Percentiles rank a stretch among this genome's conserved stretches.
Conservation (phyloP, 2,888 invertebrate species). For the Subacronicta megacephala region DNA sequence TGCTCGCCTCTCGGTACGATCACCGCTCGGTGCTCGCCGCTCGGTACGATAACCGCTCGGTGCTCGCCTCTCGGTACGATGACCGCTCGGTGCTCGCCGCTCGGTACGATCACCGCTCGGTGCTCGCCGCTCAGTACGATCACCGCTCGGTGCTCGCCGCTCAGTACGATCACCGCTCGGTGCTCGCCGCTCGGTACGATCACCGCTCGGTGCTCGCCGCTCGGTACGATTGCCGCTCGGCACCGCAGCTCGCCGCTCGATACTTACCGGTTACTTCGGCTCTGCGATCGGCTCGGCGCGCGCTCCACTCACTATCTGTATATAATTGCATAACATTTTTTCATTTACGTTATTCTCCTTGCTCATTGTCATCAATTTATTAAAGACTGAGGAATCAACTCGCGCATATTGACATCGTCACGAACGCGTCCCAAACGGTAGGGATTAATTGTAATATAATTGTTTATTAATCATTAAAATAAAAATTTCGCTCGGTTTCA, state of each 20-base stretch:
- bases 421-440: slow-evolving; percentile 82
- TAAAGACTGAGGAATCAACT: slow-evolving; percentile 90
- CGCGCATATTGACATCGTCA: slow-evolving; percentile 88
- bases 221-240: background rate
- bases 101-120: slow-evolving; percentile 28
- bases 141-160: slow-evolving; percentile 59
- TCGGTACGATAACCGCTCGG: slow-evolving; percentile 11
- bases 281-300: slow-evolving; percentile 15
- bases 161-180: slow-evolving; percentile 49
- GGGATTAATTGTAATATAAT: slow-evolving; percentile 81
- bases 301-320: slow-evolving; percentile 77
- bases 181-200: slow-evolving; percentile 9
- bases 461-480: slow-evolving; percentile 75
- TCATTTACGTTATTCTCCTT: slow-evolving; percentile 87
- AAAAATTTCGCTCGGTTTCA: slow-evolving; percentile 74
- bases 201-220: too few relatives aligned
- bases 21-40: background rate
- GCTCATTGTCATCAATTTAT: slow-evolving; percentile 89
- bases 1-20: background rate
- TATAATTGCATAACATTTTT: slow-evolving; percentile 87
- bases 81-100: background rate
- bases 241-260: background rate
- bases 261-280: too few relatives aligned
- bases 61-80: too few relatives aligned
- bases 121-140: slow-evolving; percentile 51